Conservation (phyloP, 1,140 invertebrate species). For the Pseudomyrmex sp. region DNA sequence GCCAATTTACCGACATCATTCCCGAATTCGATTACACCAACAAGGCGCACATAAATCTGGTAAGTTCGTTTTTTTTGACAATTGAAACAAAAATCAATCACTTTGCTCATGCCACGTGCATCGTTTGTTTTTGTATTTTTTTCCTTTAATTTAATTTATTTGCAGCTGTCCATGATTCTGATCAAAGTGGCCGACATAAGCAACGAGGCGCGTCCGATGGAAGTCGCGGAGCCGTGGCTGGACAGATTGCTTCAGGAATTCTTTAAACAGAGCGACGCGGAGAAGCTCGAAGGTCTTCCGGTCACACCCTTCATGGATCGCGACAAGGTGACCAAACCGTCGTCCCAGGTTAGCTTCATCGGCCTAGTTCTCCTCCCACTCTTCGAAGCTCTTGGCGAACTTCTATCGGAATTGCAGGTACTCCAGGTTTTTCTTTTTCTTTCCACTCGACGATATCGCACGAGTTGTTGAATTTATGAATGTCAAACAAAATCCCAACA, state of each 20-base stretch:
- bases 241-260: constrained; percentile 92
- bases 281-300: constrained; percentile 93
- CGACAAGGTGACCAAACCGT: constrained; percentile 95
- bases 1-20: constrained; percentile 90
- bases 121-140: too few species aligned
- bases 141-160: background rate
- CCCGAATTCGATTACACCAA: constrained; percentile 91
- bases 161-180: constrained; percentile 92
- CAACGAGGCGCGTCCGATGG: constrained; percentile 94
- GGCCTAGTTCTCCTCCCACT: constrained; percentile 93
- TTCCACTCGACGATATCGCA: too few species aligned
- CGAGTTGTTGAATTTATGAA: background rate
- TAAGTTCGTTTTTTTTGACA: constrained; percentile 82
- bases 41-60: constrained; percentile 92
- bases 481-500: constrained; percentile 8
- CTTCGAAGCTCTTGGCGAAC: constrained; percentile 91
- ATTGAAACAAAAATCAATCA: background rate
- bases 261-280: constrained; percentile 93
- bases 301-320: constrained; percentile 96
- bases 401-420: constrained; percentile 90
- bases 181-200: constrained; percentile 96
- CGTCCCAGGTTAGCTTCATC: constrained; percentile 94
- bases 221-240: constrained; percentile 94
- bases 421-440: too few species aligned
- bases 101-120: background rate